These are phyloP conservation scores for Lepisosteus osseus DNA, from an alignment of 2,113 vertebrate genomes.

Conservation along the genomic window DNA sequence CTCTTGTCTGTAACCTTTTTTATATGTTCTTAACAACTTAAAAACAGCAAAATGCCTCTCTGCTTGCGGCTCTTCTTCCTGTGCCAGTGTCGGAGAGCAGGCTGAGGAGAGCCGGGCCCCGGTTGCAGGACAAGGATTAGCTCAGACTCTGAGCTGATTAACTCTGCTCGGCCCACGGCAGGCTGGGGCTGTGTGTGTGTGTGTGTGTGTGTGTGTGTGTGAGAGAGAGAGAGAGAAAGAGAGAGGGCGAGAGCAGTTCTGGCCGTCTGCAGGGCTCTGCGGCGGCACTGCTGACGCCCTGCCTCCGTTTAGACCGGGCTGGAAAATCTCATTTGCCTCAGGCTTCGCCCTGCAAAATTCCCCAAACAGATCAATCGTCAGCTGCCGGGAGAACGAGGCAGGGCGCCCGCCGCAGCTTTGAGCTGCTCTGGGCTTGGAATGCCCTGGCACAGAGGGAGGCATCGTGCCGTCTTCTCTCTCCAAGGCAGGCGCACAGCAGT, in stretches of 20 bases:
- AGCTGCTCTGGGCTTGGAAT: too few species aligned
- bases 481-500: background rate
- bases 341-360: background rate
- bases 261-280: background rate
- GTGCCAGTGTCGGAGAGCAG: slow-evolving; percentile 10
- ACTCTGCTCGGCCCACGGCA: background rate
- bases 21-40: slow-evolving; percentile 7
- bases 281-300: background rate
- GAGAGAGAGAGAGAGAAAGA: background rate
- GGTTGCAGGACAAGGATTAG: too few species aligned
- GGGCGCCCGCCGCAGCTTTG: too few species aligned
- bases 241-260: background rate
- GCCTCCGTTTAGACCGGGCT: background rate
- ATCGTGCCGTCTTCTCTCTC: background rate
- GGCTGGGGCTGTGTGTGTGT: background rate
- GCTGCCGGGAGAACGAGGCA: too few species aligned
- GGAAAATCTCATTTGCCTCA: slow-evolving; percentile 13
- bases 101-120: too few species aligned
- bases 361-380: slow-evolving; percentile 1
- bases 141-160: too few species aligned
- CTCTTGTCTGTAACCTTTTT: too few species aligned
- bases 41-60: slow-evolving; percentile 18
- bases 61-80: slow-evolving; percentile 35
- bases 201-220: background rate
- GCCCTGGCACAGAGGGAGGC: too few species aligned